Base-by-base conservation (phyloP, 1,140 invertebrate genomes). In the Drosophila truncata region DNA sequence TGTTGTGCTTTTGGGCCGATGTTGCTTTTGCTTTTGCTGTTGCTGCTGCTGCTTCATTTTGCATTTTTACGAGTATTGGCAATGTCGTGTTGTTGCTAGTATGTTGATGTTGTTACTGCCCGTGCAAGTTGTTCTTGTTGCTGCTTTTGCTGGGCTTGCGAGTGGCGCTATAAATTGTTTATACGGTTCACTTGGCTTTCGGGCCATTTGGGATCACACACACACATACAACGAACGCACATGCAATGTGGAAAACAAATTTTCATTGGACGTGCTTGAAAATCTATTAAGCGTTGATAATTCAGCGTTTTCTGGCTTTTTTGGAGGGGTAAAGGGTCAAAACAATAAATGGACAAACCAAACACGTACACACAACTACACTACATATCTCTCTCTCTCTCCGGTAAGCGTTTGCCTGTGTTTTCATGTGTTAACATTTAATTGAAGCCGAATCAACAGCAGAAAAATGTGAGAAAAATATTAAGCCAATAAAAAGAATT, bases 161-260 rank as follows among this genome's bases (percentile, higher is more conserved):
- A 80, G 82, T 83, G 64, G 78, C 69, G 69, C 84, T 74, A 88
- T 88, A 88, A 88, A 88, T 88, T 88, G 84, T 90, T 88, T 88
- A 88, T 88, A 81, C 85, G 84, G 67, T 88, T 88, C 84, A 88
- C 85, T 88, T 88, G 84, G 85, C 84, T 88, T 88, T 88, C 58
- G 85, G 84, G 84, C 84, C 84, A 88, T 90, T 90, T 78, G 80
- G 84, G 84, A 88, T 88, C 84, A 88, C 59, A 59, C 63, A 47
- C 54, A 52, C 41, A 60, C 18, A 75, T 33, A 41, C 16, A 64
- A 18, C n/a, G 41, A 18, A 41, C 37, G 37, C 31, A 16, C 50
- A 70, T 65, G 57, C 55, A 44, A 25, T 35, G 61, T 62, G 81
- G 75, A 63, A 82, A 78, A 82, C 57, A 81, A 82, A 80, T 73